Evolutionary conservation across 2,888 invertebrate species (phyloP), one percentile per base, ranked within the genome.

Genomic region (Sarcophaga subvicina): DNA sequence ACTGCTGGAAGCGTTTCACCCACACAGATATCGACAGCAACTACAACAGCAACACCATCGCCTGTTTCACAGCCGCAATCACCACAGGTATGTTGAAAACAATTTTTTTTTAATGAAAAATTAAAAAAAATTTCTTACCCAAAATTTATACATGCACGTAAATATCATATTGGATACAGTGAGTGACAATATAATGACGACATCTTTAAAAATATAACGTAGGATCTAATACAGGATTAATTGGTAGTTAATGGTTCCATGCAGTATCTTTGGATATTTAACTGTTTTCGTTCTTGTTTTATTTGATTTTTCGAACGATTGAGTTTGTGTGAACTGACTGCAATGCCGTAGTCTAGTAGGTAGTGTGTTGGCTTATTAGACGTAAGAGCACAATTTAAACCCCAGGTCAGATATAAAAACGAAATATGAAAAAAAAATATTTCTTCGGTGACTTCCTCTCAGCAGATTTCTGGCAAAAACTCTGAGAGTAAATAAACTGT

Each of bases 1-100:
- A 8, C 37, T 37, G 37, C 37, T 37, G 37, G 37, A 37, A 37
- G 37, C 54, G 54, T 54, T 54, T 54, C 54, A 54, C 17, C 82
- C 63, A n/a, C 88, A 22, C 71, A 86, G 27, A 70, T 87, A 27
- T 69, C 86, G 47, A 64, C 88, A 69, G 80, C 81, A 72, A 83
- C 86, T 77, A 72, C 85, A 45, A 88, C 86, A 62, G 77, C 88
- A 49, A 86, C 83, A 49, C 59, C 88, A 14, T 88, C 85, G 37
- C 85, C 85, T 37, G 85, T 85, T n/a, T 83, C 85, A 63, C 80
- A 83, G 85, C 86, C 82, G 11, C 88, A 84, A 80, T 80, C 80
- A 71, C 88, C 80, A 63, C 88, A 87, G 85, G 87, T 87, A 87
- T 80, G 87, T 79, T 47, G 27, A 5, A 76, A 60, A 0, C 14